Evolutionary conservation across 1,140 invertebrate species (phyloP).

Genomic region (Antheraea mylitta): DNA sequence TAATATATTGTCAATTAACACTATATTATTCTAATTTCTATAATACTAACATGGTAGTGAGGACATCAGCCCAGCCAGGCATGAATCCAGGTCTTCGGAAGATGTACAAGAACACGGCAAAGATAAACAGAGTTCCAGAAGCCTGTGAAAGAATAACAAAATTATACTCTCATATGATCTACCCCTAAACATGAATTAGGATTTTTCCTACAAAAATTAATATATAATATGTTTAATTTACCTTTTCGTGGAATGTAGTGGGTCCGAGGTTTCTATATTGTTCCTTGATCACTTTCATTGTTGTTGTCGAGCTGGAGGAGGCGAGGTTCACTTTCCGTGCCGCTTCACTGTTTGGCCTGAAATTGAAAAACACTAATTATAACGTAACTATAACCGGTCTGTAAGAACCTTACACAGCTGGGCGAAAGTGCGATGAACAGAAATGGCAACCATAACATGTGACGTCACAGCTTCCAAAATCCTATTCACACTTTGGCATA

Average conservation of each 20-base stretch:
- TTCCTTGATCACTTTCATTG: constrained; percentile 83
- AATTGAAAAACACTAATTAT: constrained; percentile 7
- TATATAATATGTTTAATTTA: constrained; percentile 15
- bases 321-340: constrained; percentile 79
- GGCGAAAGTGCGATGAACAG: no score
- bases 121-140: constrained; percentile 87
- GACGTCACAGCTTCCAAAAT: no score
- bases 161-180: no score
- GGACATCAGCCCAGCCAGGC: constrained; percentile 86
- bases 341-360: constrained; percentile 81
- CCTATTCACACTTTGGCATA: no score
- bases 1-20: no score
- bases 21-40: background rate
- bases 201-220: no score
- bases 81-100: constrained; percentile 92
- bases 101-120: constrained; percentile 92
- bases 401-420: no score
- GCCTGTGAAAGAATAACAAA: constrained; percentile 50
- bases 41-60: constrained; percentile 78
- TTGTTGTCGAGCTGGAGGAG: constrained; percentile 81
- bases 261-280: constrained; percentile 89
- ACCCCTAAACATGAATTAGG: no score
- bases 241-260: constrained; percentile 89
- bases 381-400: background rate
- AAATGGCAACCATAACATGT: no score